A percentile compares a stretch with the other conserved stretches of the same genome.
Conservation (phyloP, 2,888 invertebrate genomes). For the Salticus scenicus region DNA sequence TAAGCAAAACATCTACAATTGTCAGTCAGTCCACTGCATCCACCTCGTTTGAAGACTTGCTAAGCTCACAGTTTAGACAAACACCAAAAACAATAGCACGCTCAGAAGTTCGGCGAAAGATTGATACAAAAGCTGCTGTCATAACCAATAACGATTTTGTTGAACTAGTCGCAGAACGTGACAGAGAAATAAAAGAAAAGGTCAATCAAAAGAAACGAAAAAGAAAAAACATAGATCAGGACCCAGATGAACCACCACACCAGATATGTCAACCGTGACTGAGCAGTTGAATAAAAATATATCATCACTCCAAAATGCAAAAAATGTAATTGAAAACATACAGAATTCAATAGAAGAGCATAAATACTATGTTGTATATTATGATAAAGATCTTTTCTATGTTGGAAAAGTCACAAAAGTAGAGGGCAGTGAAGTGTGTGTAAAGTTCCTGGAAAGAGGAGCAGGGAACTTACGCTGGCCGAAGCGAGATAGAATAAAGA, state of each 20-base stretch:
- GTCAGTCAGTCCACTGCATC: no score
- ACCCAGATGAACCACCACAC: constrained; percentile 1
- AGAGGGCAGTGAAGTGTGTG: no score
- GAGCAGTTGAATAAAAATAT: not conserved
- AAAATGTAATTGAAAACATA: constrained; percentile 10
- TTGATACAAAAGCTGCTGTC: constrained; percentile 10
- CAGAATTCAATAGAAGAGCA: constrained; percentile 9
- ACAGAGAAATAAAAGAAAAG: not conserved
- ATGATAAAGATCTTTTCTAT: no score
- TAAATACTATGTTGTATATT: constrained; percentile 7
- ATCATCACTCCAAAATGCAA: not conserved
- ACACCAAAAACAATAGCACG: constrained; percentile 11
- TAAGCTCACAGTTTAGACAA: constrained; percentile 10
- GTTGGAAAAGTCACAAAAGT: no score
- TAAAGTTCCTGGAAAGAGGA: no score
- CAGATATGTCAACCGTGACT: not conserved
- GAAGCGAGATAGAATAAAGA: not conserved
- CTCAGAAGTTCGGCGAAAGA: constrained; percentile 9
- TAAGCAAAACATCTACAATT: no score
- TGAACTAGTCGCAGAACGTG: constrained; percentile 6
- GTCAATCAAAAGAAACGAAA: not conserved
- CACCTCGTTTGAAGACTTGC: no score
- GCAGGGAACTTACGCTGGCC: not conserved
- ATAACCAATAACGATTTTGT: constrained; percentile 3
- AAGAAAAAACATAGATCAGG: constrained; percentile 6